Base-by-base conservation (phyloP, 2,113 vertebrate genomes). In the Orycteropus afer region DNA sequence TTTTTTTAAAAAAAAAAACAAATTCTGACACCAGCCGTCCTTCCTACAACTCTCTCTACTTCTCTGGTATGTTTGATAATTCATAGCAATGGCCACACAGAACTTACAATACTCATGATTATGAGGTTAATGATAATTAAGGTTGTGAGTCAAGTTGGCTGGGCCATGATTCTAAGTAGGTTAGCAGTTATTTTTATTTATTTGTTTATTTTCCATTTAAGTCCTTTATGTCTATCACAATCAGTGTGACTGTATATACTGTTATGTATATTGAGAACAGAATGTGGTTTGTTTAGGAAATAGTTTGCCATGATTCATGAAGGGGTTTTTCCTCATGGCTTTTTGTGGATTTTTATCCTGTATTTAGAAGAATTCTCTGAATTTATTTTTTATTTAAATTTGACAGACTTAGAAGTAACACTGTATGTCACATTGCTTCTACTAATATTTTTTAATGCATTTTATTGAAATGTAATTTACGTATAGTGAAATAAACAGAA, bases 301-400 rank as follows among this genome's bases (percentile, higher is more conserved):
- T 13, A 37, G 74, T 86, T 71, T 83, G 83, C 40, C 22, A 47
- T 87, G 65, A 94, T 93, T 96, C 49, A 71, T 63, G 34, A 90
- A 90, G 77, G 87, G 32, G 20, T 82, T 97, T 95, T 94, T 53
- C 71, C 49, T 93, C 67, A 49, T 90, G 79, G 76, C 63, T 95
- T 83, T 92, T 53, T 86, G 81, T 90, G 79, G 85, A 91, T 18
- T 78, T 94, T 96, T 86, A 74, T 89, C 10, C 57, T 93, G 17
- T 74, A 7, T 92, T 96, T 97, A 51, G 47, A 94, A 65, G 63
- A 94, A 34, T 63, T 94, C 78, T 94, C 61, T 90, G 67, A 95
- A 86, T 90, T 95, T 95, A 25, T 23, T 71, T 45, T 57, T n/a
- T n/a, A n/a, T 80, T 76, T 94, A 93, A 88, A 27, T 65, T 42